Base-by-base conservation (phyloP, 2,113 vertebrate genomes). In the Himantopus leucocephalus region DNA sequence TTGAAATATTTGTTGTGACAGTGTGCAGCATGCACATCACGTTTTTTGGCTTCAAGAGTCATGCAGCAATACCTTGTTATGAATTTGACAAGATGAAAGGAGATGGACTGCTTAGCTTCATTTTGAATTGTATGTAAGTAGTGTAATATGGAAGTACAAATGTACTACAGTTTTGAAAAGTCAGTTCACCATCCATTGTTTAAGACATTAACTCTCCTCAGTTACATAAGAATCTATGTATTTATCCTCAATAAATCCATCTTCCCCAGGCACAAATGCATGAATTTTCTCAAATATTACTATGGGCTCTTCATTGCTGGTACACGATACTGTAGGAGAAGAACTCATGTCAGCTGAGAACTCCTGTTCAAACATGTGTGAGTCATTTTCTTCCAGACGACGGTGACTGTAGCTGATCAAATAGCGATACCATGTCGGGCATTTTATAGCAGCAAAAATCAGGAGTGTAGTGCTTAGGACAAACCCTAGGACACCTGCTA, bases 211-310 rank as follows among this genome's bases (percentile, higher is more conserved):
- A 43, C 32, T 80, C 75, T 95, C 77, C 63, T 97, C 95, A 24
- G 26, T 56, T 96, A 89, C 97, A 6, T 97, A 97, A 22, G 97
- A 47, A 82, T 98, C 98, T 90, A 98, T 98, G 58, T 99, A 99
- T 45, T 98, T 98, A 78, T 99, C 99, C 96, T 99, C 99, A 97
- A 99, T 99, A 96, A 98, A 99, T 58, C 97, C 98, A 83, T 99
- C 99, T 29, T 99, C 99, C 12, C 97, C 98, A 34, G 97, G 91
- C 34, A 67, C 78, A 94, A 97, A 96, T 87, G 83, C 84, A 62
- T 96, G 94, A 50, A 91, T 89, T 97, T 98, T 97, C 94, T 98
- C 97, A 97, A 97, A 98, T 92, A 94, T 94, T 84, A 95, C 88
- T 71, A 84, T 63, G 64, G 80, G 50, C 24, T 97, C 95, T 21